These are phyloP conservation scores for Caenorhabditis uteleia DNA, from an alignment of 2,888 invertebrate genomes.

Conservation along the genomic window DNA sequence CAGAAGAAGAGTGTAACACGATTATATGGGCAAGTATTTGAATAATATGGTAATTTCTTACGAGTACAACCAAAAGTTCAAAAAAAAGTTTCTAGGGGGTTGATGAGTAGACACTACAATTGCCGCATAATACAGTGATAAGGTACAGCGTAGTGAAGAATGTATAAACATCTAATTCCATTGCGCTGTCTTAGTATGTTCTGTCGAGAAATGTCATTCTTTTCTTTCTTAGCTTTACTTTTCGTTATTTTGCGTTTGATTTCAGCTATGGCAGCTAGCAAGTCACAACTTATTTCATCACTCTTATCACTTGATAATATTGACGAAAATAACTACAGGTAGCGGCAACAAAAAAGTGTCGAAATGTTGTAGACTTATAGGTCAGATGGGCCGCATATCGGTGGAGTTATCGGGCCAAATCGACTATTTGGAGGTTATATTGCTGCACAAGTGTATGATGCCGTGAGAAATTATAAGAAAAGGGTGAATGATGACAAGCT, in stretches of 20 bases:
- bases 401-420: conserved; percentile 23
- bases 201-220: too few species aligned
- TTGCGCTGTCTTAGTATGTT: too few species aligned
- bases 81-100: too few species aligned
- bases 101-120: too few species aligned
- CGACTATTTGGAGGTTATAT: conserved; percentile 36
- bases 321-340: conserved; percentile 30
- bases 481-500: conserved; percentile 11
- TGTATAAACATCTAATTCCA: too few species aligned
- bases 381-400: conserved; percentile 34
- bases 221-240: too few species aligned
- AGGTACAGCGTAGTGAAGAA: conserved; percentile 1
- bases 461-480: conserved; percentile 4
- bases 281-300: conserved; percentile 23
- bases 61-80: too few species aligned
- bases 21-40: too few species aligned
- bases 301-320: conserved; percentile 34
- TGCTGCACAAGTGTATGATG: conserved; percentile 29
- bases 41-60: too few species aligned
- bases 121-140: too few species aligned
- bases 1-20: too few species aligned
- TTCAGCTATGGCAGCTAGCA: conserved; percentile 9
- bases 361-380: conserved; percentile 14
- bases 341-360: neutral
- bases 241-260: too few species aligned